phyloP scores from a whole-genome alignment of 2,113 vertebrate species.

The Sinocyclocheilus anshuiensis region DNA sequence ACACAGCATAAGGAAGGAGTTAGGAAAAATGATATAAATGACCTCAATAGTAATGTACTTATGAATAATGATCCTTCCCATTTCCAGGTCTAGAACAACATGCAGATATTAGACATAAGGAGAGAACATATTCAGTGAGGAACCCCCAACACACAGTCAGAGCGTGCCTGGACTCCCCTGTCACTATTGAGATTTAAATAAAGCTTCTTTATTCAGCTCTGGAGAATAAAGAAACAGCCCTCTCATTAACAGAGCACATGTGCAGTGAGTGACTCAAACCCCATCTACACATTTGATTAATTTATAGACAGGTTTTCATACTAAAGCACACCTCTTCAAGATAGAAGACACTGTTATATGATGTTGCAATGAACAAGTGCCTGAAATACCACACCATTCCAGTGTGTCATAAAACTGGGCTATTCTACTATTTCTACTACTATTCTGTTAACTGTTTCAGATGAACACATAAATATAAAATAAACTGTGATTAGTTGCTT shows the following conservation, averaged over 20 bases:
- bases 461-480: neutral
- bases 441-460: neutral
- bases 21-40: neutral
- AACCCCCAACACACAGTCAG: neutral
- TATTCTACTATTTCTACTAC: neutral
- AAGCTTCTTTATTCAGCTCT: slow-evolving; percentile 33
- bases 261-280: neutral
- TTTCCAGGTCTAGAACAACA: neutral
- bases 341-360: neutral
- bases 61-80: neutral
- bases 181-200: slow-evolving; percentile 32
- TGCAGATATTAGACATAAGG: neutral
- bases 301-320: neutral
- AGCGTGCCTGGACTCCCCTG: neutral
- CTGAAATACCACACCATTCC: neutral
- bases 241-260: slow-evolving; percentile 14
- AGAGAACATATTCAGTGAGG: neutral
- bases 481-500: neutral
- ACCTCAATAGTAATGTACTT: neutral
- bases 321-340: neutral
- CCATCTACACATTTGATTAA: neutral
- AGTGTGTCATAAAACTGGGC: neutral
- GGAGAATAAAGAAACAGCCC: neutral
- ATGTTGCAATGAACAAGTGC: neutral
- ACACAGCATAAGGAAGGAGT: neutral